These are phyloP conservation scores for zebrafish (Danio rerio) DNA, from an alignment of 2,113 vertebrate genomes.

Conservation along the genomic window GRCz12tu NC_133182.1:21464001-21464500, in stretches of 20 bases:
- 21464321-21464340: too few relatives aligned
- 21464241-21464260: background rate
- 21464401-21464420: too few relatives aligned
- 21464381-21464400: too few relatives aligned
- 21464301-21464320: too few relatives aligned
- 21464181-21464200: background rate
- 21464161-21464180: background rate
- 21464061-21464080: background rate
- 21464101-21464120: background rate
- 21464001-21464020: background rate
- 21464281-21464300: too few relatives aligned
- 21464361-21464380: too few relatives aligned
- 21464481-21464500: too few relatives aligned
- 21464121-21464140: background rate
- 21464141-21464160: background rate
- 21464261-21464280: background rate
- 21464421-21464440: too few relatives aligned
- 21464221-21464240: background rate
- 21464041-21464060: background rate
- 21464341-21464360: too few relatives aligned
- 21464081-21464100: background rate
- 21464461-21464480: too few relatives aligned
- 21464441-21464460: too few relatives aligned
- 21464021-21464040: background rate
- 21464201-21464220: background rate